A percentile compares a stretch with the other conserved stretches of the same genome.
These are phyloP conservation scores for Pangasius djambal DNA, from an alignment of 2,797 vertebrate species.

Conservation along the genomic window DNA sequence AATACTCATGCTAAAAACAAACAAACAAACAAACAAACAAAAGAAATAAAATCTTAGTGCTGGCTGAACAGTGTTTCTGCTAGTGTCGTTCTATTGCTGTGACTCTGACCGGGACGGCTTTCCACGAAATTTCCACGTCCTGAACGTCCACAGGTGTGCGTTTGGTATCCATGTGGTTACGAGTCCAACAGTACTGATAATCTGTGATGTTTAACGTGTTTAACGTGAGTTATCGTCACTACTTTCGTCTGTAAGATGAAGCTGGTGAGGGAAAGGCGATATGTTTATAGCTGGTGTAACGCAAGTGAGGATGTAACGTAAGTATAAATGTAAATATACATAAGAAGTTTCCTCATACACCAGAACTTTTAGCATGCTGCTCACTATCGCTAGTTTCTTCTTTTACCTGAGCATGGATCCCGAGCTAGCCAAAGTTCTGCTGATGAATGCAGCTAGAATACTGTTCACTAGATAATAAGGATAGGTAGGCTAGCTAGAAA, in stretches of 20 bases:
- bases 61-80: slow-evolving; percentile 82
- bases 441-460: neutral
- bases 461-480: neutral
- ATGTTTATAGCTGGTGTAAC: no score
- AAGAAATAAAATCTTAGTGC: slow-evolving; percentile 69
- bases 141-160: neutral
- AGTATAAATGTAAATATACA: no score
- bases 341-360: neutral
- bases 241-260: neutral
- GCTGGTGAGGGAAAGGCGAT: no score
- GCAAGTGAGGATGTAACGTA: no score
- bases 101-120: slow-evolving; percentile 85
- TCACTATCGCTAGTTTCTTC: neutral
- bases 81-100: slow-evolving; percentile 82
- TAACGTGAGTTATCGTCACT: neutral
- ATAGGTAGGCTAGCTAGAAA: neutral
- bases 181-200: neutral
- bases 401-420: neutral
- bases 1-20: slow-evolving; percentile 84
- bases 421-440: neutral
- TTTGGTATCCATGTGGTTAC: neutral
- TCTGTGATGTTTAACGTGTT: neutral
- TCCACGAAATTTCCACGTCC: slow-evolving; percentile 53
- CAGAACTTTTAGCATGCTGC: neutral
- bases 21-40: neutral